A percentile compares a stretch with the other conserved stretches of the same genome.
phyloP scores from a whole-genome alignment of 2,888 invertebrate genomes.

The Eupeodes latifasciatus region DNA sequence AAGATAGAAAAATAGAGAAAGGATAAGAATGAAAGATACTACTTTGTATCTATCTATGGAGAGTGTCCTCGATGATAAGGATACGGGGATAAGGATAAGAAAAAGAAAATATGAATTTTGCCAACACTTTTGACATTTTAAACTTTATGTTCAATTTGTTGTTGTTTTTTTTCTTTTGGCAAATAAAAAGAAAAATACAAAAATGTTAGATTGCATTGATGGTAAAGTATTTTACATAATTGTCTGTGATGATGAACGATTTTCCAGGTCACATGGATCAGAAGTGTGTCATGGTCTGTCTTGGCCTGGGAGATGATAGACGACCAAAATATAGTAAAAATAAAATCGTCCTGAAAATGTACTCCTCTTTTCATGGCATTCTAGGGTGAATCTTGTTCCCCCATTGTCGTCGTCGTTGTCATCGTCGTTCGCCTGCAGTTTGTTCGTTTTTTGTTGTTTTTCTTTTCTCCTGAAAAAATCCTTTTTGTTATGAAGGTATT shows the following conservation, averaged over 20 bases:
- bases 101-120: not conserved
- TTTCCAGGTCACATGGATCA: conserved; percentile 36
- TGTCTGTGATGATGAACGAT: conserved; percentile 5
- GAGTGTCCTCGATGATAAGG: conserved; percentile 8
- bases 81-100: not conserved
- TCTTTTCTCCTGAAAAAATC: not conserved
- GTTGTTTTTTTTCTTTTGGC: no score
- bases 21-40: not conserved
- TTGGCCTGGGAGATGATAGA: not conserved
- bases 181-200: not conserved
- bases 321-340: conserved; percentile 2
- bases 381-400: not conserved
- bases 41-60: no score
- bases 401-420: not conserved
- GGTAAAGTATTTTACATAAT: conserved; percentile 23
- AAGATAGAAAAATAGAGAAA: not conserved
- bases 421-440: not conserved
- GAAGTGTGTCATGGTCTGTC: not conserved
- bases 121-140: conserved; percentile 16
- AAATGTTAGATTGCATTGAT: not conserved
- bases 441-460: not conserved
- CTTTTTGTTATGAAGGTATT: conserved; percentile 6
- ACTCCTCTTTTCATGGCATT: not conserved
- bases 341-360: conserved; percentile 6
- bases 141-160: not conserved